phyloP scores from a whole-genome alignment of 2,888 invertebrate genomes.

The Ormyrus thymus region DNA sequence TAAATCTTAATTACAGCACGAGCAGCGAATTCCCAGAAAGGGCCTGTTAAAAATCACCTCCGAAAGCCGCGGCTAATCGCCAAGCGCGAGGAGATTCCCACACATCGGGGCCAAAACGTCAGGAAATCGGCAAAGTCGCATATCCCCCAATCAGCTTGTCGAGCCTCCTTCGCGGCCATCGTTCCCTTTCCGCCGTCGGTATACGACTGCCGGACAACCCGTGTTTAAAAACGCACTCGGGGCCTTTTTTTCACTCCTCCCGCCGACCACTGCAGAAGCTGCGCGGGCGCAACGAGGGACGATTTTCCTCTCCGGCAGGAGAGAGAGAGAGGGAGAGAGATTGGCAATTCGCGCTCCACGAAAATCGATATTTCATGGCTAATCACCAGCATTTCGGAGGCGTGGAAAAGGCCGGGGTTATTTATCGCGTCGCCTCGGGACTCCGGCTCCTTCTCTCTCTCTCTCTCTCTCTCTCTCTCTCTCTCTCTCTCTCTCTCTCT shows the following conservation, averaged over 20 bases:
- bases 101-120: background rate
- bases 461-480: too few species aligned
- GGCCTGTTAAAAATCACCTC: too few species aligned
- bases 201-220: constrained; percentile 46
- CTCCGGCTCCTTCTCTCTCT: constrained; percentile 41
- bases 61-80: too few species aligned
- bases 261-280: constrained; percentile 5
- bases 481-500: background rate
- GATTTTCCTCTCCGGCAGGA: constrained; percentile 34
- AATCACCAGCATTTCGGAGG: constrained; percentile 75
- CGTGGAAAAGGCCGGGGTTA: constrained; percentile 74
- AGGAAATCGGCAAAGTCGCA: constrained; percentile 5
- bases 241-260: background rate
- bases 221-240: constrained; percentile 33
- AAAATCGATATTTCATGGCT: constrained; percentile 75
- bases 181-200: background rate
- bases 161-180: constrained; percentile 4
- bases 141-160: constrained; percentile 20
- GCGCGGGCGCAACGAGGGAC: constrained; percentile 11
- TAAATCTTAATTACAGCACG: too few species aligned
- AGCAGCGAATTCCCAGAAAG: too few species aligned
- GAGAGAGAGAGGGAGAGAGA: background rate
- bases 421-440: constrained; percentile 73
- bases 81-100: constrained; percentile 7
- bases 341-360: constrained; percentile 43